Percentiles rank a stretch among this genome's conserved stretches.
These are phyloP conservation scores for Zaprionus capensis DNA, from an alignment of 1,140 invertebrate species.

Conservation along the genomic window DNA sequence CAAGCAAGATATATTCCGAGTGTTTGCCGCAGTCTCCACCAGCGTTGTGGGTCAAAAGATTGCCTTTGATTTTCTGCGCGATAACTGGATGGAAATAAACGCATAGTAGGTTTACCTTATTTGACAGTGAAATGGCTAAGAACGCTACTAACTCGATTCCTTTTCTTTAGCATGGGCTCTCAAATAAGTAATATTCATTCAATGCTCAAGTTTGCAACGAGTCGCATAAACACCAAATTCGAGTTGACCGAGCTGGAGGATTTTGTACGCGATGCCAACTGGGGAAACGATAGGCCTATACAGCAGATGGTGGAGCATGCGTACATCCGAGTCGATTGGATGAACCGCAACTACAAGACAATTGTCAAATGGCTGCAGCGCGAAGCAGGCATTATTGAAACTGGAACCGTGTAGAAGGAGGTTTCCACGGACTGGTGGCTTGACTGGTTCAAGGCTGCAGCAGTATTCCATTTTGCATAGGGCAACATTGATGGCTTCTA, in stretches of 20 bases:
- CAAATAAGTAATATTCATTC: slow-evolving; percentile 89
- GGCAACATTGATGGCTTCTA: slow-evolving; percentile 8
- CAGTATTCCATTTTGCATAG: slow-evolving; percentile 63
- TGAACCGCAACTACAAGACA: slow-evolving; percentile 89
- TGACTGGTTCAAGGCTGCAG: slow-evolving; percentile 57
- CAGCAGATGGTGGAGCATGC: slow-evolving; percentile 92
- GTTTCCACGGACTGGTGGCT: slow-evolving; percentile 3
- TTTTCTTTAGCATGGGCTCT: slow-evolving; percentile 87
- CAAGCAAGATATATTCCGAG: slow-evolving; percentile 91
- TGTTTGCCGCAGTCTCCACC: slow-evolving; percentile 89
- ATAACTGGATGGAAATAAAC: slow-evolving; percentile 89
- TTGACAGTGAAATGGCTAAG: slow-evolving; percentile 29
- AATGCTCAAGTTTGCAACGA: slow-evolving; percentile 89
- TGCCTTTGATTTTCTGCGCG: slow-evolving; percentile 90
- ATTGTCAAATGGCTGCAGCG: slow-evolving; percentile 89
- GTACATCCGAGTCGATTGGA: slow-evolving; percentile 92
- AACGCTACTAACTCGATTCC: not conserved
- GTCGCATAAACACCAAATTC: slow-evolving; percentile 89
- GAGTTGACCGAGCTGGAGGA: slow-evolving; percentile 90
- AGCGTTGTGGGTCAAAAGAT: slow-evolving; percentile 90
- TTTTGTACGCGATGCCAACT: slow-evolving; percentile 86
- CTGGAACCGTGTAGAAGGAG: slow-evolving; percentile 10
- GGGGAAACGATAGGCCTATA: slow-evolving; percentile 89
- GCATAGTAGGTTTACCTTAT: slow-evolving; percentile 87
- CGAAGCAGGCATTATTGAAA: slow-evolving; percentile 33